Evolutionary conservation across 30 jellyfish, hydroid and myxozoan species (phyloP), one percentile per base, ranked within the genome.

Genomic region (Rhopilema esculentum): DNA sequence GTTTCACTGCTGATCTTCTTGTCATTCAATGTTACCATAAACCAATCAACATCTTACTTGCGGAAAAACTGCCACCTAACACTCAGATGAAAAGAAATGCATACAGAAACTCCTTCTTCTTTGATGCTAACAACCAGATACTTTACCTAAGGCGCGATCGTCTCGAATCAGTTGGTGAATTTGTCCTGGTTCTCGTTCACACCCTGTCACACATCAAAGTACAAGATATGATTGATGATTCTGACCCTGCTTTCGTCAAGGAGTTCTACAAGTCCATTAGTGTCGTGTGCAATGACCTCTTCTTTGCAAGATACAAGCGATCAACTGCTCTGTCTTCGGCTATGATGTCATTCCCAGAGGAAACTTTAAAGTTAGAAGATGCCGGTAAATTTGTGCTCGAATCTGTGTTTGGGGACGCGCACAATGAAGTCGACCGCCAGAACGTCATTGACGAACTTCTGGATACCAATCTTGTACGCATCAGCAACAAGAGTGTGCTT

Each of bases 21-120:
- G 92, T 86, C 8, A 97, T 86, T 20, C 99, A 95, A 53, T 95
- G 99, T 80, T 86, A 79, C 50, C 99, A 95, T 80, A 86, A 90
- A 52, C 97, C 97, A 30, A 92, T 90, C 53, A 81, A 76, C 80
- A 80, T 95, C 79, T 88, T 95, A 23, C 93, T 95, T 19, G 99
- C 99, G 29, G 97, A 95, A 28, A 85, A 90, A 57, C 91, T 95
- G 25, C 97, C 99, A 0, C 97, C 97, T 0, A 95, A 95, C 82
- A 17, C 73, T 27, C 90, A 83, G 53, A 27, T 89, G 85, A 64
- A 49, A 52, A 57, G 85, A 57, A 95, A 95, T 66, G 99, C 97
- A 17, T 95, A 85, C 93, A 79, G 97, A 48, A 90, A 95, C 75
- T 89, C 97, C 23, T 95, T 95, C 88, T 88, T 90, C 81, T 95